Conservation (phyloP, 2,113 vertebrate species). For the Mormyrus lacerda region DNA sequence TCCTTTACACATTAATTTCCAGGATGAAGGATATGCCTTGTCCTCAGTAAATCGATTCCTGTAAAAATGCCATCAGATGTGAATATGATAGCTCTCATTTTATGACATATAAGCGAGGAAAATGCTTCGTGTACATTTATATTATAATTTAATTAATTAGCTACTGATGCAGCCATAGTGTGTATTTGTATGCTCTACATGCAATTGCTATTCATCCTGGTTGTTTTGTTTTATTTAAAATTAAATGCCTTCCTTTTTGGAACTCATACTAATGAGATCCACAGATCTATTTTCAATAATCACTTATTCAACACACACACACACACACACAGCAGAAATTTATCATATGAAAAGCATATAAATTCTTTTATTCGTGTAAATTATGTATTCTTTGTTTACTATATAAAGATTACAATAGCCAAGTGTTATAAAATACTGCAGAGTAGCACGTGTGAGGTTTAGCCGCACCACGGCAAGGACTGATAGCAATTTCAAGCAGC, state of each 20-base stretch:
- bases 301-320: background rate
- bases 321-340: background rate
- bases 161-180: background rate
- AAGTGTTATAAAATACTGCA: background rate
- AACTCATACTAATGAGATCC: background rate
- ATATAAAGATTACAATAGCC: background rate
- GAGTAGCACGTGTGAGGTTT: background rate
- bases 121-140: background rate
- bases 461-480: background rate
- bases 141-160: constrained; percentile 1
- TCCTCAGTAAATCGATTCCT: constrained; percentile 31
- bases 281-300: background rate
- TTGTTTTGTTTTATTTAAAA: background rate
- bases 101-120: constrained; percentile 5
- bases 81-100: constrained; percentile 29
- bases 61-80: constrained; percentile 32
- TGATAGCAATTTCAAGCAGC: constrained; percentile 5
- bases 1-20: constrained; percentile 44
- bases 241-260: background rate
- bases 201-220: background rate
- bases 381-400: background rate
- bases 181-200: background rate
- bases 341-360: background rate
- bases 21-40: constrained; percentile 30
- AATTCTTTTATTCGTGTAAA: background rate